A percentile compares a stretch with the other conserved stretches of the same genome.
Conservation (phyloP, 2,113 vertebrate genomes). For the Oriolus oriolus region DNA sequence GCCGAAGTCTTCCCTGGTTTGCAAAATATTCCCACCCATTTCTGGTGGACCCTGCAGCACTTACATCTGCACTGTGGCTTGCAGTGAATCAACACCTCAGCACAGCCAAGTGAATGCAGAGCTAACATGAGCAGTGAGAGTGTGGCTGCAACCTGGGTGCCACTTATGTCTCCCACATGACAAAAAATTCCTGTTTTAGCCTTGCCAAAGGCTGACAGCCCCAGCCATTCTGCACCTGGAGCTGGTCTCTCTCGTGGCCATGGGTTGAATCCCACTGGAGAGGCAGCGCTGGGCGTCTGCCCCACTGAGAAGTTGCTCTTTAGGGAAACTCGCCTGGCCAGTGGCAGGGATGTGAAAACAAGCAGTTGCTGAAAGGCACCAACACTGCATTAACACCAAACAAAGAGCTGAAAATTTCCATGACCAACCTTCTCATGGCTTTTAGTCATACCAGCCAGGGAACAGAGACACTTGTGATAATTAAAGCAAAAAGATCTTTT, state of each 20-base stretch:
- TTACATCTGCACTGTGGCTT: not conserved
- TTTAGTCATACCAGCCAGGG: slow-evolving; percentile 38
- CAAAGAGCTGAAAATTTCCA: not conserved
- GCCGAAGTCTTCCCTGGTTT: not conserved
- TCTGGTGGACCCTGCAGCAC: not conserved
- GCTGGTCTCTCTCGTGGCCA: not conserved
- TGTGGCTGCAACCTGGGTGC: not conserved
- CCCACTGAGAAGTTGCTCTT: not conserved
- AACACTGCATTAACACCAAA: not conserved
- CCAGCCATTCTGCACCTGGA: not conserved
- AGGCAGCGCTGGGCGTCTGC: accelerated
- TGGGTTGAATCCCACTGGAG: not conserved
- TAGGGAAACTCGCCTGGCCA: not conserved
- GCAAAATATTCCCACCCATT: not conserved
- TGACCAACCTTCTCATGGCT: slow-evolving; percentile 31
- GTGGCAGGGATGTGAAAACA: not conserved
- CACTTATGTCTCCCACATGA: accelerated
- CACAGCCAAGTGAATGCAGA: not conserved
- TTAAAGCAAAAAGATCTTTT: slow-evolving; percentile 51
- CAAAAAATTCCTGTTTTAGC: not conserved
- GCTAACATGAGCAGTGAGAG: not conserved
- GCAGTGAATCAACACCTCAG: not conserved
- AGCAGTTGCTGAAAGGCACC: not conserved
- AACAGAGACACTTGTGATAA: not conserved
- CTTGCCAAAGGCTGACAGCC: not conserved